Base-by-base conservation (phyloP, 2,797 vertebrate species). In the Otolemur crassicaudatus region DNA sequence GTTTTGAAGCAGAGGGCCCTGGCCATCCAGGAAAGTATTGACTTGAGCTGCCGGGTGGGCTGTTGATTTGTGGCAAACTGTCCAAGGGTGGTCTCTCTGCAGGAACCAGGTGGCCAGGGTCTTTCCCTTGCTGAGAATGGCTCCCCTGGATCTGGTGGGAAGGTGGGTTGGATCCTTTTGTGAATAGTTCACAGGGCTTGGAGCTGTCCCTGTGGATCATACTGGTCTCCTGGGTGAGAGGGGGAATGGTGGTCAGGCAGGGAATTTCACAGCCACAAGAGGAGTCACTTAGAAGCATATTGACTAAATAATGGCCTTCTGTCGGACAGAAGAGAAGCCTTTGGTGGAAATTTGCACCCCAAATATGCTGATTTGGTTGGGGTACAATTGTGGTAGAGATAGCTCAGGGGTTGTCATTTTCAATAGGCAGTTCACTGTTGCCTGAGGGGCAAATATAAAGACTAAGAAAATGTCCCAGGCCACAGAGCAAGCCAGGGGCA, bases 31-130 rank as follows among this genome's bases (percentile, higher is more conserved):
- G n/a, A 43, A 12, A 65, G 63, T 14, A 0, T 1, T 29, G 84
- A 40, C 77, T 37, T 60, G 13, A 14, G 61, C 34, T 85, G 46
- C 81, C 4, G 40, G 70, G 27, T 29, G 53, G 87, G 61, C 53
- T 46, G 10, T 20, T 80, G 60, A 1, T 79, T 76, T 97, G 94
- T 94, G 94, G 94, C 96, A 95, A 53, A 96, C 95, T 96, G 83
- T 87, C 63, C 94, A 79, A 31, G 86, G 63, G 82, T 94, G 58
- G n/a, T 76, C 65, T 67, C 76, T 87, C 95, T 96, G 91, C 92
- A 46, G 53, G 92, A 95, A 90, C 79, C 63, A 27, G 83, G 84
- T 58, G 96, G 82, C 87, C 43, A 76, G 90, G 60, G 90, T 75
- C 72, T 95, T 92, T 94, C 86, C 83, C 67, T 79, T 91, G 95